Percentiles rank a stretch among this genome's conserved stretches.
Evolutionary conservation across 2,888 invertebrate species (phyloP).

Genomic region (Caenorhabditis imperialis): DNA sequence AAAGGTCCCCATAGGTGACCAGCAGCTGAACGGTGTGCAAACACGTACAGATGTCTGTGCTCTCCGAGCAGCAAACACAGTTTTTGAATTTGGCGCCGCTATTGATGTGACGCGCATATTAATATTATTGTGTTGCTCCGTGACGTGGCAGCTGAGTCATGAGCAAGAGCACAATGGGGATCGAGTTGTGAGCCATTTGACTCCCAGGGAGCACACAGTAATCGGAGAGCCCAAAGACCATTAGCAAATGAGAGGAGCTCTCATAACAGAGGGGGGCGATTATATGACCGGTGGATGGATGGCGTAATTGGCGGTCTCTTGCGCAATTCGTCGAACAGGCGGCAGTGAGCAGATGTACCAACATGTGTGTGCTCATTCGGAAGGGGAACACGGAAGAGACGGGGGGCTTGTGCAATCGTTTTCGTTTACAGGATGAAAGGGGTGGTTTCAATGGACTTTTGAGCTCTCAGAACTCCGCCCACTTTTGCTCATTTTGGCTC

Average conservation of each 20-base stretch:
- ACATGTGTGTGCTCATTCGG: conserved; percentile 40
- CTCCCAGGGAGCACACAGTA: no score
- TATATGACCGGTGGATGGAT: conserved; percentile 3
- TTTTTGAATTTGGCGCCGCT: conserved; percentile 42
- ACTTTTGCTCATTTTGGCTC: no score
- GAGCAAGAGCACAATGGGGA: no score
- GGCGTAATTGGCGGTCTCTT: conserved; percentile 40
- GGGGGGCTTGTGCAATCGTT: conserved; percentile 49
- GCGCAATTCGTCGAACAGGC: conserved; percentile 35
- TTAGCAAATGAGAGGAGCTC: conserved; percentile 43
- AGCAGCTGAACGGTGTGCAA: conserved; percentile 41
- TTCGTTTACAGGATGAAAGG: no score
- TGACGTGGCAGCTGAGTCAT: conserved; percentile 33
- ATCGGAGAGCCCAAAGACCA: conserved; percentile 25
- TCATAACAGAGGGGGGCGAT: no score
- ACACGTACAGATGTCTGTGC: conserved; percentile 44
- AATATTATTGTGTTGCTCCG: conserved; percentile 39
- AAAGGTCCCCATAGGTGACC: conserved; percentile 5
- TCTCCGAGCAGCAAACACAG: conserved; percentile 33
- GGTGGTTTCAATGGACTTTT: no score
- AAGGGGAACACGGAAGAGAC: no score
- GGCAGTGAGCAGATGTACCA: conserved; percentile 46
- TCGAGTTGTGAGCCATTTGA: no score
- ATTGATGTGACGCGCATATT: conserved; percentile 51
- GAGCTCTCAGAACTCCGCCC: no score